Evolutionary conservation across 1,140 invertebrate species (phyloP).

Genomic region (Octopus sinensis): DNA sequence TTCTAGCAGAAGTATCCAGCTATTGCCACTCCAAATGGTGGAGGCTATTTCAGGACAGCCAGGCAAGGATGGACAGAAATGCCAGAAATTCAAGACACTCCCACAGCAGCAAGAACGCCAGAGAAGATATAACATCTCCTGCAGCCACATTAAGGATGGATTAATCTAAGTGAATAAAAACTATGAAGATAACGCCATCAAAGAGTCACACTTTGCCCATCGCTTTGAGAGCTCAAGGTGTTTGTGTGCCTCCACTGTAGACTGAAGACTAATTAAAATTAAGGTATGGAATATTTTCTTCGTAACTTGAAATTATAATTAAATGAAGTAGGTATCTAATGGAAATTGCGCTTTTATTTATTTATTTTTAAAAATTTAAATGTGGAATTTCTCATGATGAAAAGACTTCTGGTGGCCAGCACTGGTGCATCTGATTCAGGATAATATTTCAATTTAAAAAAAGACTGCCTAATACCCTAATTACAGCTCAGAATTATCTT

Average conservation of each 20-base stretch:
- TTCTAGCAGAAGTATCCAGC: neutral
- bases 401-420: neutral
- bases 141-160: too few relatives aligned
- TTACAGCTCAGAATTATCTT: neutral
- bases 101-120: neutral
- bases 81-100: neutral
- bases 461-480: neutral
- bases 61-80: neutral
- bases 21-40: neutral
- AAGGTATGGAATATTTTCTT: too few relatives aligned
- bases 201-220: slow-evolving; percentile 27
- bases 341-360: too few relatives aligned
- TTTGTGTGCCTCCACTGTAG: slow-evolving; percentile 31
- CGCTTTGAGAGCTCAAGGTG: slow-evolving; percentile 34
- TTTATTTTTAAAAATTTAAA: neutral
- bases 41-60: slow-evolving; percentile 10
- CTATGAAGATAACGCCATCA: neutral
- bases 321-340: too few relatives aligned
- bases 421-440: neutral
- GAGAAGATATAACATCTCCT: neutral
- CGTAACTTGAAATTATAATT: too few relatives aligned
- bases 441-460: neutral
- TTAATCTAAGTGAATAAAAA: too few relatives aligned
- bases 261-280: neutral
- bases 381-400: neutral